Evolutionary conservation across 1,140 invertebrate species (phyloP).

Genomic region (Diabrotica virgifera): DNA sequence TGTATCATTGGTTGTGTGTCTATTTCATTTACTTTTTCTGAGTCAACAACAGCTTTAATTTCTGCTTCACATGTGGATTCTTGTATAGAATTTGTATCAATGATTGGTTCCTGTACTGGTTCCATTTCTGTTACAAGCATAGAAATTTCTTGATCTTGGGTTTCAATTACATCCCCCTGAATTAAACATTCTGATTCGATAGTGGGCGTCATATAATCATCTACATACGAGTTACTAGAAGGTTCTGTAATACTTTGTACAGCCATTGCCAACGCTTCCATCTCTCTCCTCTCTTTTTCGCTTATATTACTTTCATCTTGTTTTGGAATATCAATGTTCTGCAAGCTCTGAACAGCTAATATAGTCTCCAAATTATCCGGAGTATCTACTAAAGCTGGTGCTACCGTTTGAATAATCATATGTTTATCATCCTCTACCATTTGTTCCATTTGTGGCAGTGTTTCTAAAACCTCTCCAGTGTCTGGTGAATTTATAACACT

Average conservation of each 20-base stretch:
- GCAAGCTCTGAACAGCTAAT: slow-evolving; percentile 30
- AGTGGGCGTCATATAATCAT: neutral
- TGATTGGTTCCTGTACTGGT: too few species aligned
- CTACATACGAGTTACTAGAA: slow-evolving; percentile 18
- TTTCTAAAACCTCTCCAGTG: neutral
- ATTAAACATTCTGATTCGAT: neutral
- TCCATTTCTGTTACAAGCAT: too few species aligned
- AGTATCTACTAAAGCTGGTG: neutral
- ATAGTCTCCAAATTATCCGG: slow-evolving; percentile 33
- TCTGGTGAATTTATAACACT: neutral
- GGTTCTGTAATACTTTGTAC: slow-evolving; percentile 29
- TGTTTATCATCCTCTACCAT: slow-evolving; percentile 4
- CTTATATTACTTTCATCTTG: slow-evolving; percentile 18
- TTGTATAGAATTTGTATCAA: neutral
- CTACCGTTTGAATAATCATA: neutral
- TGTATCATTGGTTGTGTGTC: neutral
- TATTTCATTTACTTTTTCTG: neutral
- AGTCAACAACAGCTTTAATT: neutral
- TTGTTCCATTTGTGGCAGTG: slow-evolving; percentile 5
- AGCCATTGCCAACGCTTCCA: slow-evolving; percentile 31
- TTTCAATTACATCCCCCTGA: too few species aligned
- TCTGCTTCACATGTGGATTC: neutral
- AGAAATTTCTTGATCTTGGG: too few species aligned
- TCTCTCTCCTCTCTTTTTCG: slow-evolving; percentile 30
- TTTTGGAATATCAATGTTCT: slow-evolving; percentile 23